These are phyloP conservation scores for Sinocyclocheilus anophthalmus DNA, from an alignment of 2,113 vertebrate genomes.

Conservation along the genomic window DNA sequence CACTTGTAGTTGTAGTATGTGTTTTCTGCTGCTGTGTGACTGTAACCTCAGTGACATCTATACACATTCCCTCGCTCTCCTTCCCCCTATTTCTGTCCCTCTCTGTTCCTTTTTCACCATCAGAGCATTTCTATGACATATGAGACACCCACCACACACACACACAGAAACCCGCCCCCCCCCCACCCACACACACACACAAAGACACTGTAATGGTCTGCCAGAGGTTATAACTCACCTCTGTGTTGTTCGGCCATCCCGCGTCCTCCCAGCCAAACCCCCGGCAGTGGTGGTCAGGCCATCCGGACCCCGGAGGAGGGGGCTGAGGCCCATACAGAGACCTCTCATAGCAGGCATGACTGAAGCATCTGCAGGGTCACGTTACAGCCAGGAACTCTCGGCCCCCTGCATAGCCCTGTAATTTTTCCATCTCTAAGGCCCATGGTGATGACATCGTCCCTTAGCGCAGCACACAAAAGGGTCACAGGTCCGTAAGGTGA, in stretches of 20 bases:
- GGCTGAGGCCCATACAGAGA: background rate
- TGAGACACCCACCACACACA: constrained; percentile 32
- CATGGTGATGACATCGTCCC: constrained; percentile 53
- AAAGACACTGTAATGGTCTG: constrained; percentile 37
- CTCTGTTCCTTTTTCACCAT: constrained; percentile 26
- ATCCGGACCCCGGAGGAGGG: background rate
- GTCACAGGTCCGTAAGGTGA: constrained; percentile 45
- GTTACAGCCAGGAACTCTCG: constrained; percentile 23
- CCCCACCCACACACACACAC: too few relatives aligned
- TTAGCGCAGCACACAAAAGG: constrained; percentile 26
- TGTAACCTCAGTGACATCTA: constrained; percentile 15
- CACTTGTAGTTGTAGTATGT: background rate
- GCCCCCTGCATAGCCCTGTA: constrained; percentile 34
- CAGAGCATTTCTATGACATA: constrained; percentile 20
- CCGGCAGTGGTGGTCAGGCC: background rate
- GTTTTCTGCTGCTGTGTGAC: background rate
- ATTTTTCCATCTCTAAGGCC: constrained; percentile 44
- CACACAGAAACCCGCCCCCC: too few relatives aligned
- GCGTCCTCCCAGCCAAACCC: background rate
- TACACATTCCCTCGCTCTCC: constrained; percentile 4
- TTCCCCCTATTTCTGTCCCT: constrained; percentile 27
- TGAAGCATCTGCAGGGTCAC: constrained; percentile 41
- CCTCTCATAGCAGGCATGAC: constrained; percentile 26
- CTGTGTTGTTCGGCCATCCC: constrained; percentile 30
- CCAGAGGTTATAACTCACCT: constrained; percentile 48